Base-by-base conservation (phyloP, 2,113 vertebrate species). In the Clupea harengus region DNA sequence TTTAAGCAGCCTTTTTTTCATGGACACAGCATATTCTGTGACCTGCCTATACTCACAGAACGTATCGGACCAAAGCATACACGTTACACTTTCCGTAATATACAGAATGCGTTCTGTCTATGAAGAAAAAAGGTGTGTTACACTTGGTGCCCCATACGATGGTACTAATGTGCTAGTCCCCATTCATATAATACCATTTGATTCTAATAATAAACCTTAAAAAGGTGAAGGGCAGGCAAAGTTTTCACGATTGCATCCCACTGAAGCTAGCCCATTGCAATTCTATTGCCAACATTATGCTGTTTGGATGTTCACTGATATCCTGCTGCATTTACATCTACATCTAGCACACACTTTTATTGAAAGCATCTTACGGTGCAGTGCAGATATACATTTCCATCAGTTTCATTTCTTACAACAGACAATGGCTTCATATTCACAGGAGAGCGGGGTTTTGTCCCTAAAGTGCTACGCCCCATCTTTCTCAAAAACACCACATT, bases 1-100 rank as follows among this genome's bases (percentile, higher is more conserved):
- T 52, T 15, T 52, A 15, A 15, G 6, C 10, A 18, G 11, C 3
- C 17, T 52, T 52, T 52, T 52, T 52, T 17, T 17, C 50, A n/a
- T 13, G 13, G 4, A 17, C 17, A 54, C 13, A 87, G 80, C 22
- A 87, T 88, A 45, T 83, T 50, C 60, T 60, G 54, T 22, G 20
- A 39, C 39, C 39, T 39, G 39, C 39, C 39, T 39, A 39, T 39
- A 39, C 39, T 39, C 39, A 39, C 39, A 39, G 39, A 39, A 39
- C 39, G 39, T 39, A 39, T 39, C 39, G 2, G 39, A 39, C 39
- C 39, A 39, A 39, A 39, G 39, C 39, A 39, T 39, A 39, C 39
- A 39, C 39, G 39, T 39, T 39, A 39, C 2, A 1, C 39, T 39
- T 39, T 39, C 39, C 39, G 39, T 39, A 39, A 39, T 39, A 39